phyloP scores from a whole-genome alignment of 1,140 invertebrate species.

The Euglossa dilemma region DNA sequence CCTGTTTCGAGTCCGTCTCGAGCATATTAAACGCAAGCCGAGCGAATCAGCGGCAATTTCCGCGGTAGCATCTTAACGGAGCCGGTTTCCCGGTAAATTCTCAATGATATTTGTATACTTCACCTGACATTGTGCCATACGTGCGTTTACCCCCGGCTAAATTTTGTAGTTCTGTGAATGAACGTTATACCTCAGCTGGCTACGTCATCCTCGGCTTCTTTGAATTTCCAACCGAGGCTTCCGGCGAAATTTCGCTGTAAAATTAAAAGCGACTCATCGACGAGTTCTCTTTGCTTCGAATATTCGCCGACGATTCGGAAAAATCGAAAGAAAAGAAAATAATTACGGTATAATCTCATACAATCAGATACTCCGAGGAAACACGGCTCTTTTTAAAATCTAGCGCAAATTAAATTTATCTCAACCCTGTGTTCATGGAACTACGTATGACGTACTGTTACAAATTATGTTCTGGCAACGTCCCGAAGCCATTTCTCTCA shows the following conservation, averaged over 20 bases:
- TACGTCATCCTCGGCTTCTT: neutral
- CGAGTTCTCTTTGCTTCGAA: too few species aligned
- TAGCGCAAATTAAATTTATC: conserved; percentile 29
- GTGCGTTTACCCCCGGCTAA: neutral
- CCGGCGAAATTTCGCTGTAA: too few species aligned
- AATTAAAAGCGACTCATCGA: too few species aligned
- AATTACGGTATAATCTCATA: too few species aligned
- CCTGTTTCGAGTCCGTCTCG: conserved; percentile 25
- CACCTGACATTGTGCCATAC: neutral
- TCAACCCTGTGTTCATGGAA: conserved; percentile 14
- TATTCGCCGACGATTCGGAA: too few species aligned
- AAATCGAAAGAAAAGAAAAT: too few species aligned
- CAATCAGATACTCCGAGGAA: too few species aligned
- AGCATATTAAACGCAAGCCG: conserved; percentile 22
- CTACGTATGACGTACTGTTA: conserved; percentile 14
- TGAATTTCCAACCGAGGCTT: neutral
- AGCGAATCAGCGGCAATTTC: conserved; percentile 39
- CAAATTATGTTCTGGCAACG: conserved; percentile 26
- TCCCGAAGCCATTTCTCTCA: conserved; percentile 22
- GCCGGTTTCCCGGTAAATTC: conserved; percentile 12
- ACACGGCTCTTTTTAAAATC: conserved; percentile 4
- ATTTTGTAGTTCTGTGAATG: conserved; percentile 42
- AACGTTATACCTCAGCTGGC: neutral
- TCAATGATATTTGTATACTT: conserved; percentile 4
- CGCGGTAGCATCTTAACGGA: neutral